phyloP scores from a whole-genome alignment of 1,140 invertebrate species.

The Euglossa dilemma region DNA sequence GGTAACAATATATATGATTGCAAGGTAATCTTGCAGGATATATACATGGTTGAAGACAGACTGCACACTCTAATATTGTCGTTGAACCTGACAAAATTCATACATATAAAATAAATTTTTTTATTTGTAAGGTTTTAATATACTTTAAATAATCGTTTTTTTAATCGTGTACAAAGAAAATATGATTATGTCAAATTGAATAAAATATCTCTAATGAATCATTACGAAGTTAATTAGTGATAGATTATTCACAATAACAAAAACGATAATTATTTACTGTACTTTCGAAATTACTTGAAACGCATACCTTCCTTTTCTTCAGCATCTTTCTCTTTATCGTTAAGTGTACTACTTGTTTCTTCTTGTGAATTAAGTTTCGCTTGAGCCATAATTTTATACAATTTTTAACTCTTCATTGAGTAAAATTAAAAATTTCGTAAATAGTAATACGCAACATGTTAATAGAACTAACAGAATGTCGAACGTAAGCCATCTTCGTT shows the following conservation, averaged over 20 bases:
- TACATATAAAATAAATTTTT: no score
- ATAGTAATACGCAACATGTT: slow-evolving; percentile 20
- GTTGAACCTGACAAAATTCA: slow-evolving; percentile 58
- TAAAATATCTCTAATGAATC: background rate
- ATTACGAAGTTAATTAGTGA: background rate
- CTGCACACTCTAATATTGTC: slow-evolving; percentile 90
- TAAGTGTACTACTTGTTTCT: slow-evolving; percentile 44
- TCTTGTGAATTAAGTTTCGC: slow-evolving; percentile 60
- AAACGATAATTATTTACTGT: background rate
- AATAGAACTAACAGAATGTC: background rate
- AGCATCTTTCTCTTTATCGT: slow-evolving; percentile 64
- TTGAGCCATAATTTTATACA: slow-evolving; percentile 57
- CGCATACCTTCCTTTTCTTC: slow-evolving; percentile 66
- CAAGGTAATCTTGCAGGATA: slow-evolving; percentile 95
- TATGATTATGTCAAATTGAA: background rate
- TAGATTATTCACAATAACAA: slow-evolving; percentile 1
- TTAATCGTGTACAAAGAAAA: background rate
- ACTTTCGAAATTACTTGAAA: slow-evolving; percentile 6
- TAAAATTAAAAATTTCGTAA: background rate
- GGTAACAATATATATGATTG: slow-evolving; percentile 97
- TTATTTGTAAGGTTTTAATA: background rate
- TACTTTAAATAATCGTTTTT: background rate
- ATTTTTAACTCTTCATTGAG: slow-evolving; percentile 21
- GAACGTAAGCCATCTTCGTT: slow-evolving; percentile 51
- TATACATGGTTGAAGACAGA: slow-evolving; percentile 94